These are phyloP conservation scores for Lepidotrigona ventralis DNA, from an alignment of 1,140 invertebrate species.

Conservation along the genomic window DNA sequence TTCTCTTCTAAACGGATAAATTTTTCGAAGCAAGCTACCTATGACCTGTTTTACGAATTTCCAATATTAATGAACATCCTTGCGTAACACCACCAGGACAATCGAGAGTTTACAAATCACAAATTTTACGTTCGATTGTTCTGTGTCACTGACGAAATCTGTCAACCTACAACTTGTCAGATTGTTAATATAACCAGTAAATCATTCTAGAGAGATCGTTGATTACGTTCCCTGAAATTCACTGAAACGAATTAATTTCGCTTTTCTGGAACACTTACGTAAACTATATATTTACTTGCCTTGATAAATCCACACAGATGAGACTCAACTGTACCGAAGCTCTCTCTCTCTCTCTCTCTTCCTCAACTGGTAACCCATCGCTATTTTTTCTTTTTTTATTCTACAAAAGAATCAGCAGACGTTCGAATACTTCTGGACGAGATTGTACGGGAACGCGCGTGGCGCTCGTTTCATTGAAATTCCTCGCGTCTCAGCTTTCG, in stretches of 20 bases:
- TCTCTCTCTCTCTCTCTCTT: background rate
- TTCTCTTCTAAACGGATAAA: too few species aligned
- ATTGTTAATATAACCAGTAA: background rate
- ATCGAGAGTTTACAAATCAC: background rate
- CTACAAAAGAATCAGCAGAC: background rate
- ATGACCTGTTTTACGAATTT: too few species aligned
- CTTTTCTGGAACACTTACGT: background rate
- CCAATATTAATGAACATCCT: too few species aligned
- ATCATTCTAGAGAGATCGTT: background rate
- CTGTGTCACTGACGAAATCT: background rate
- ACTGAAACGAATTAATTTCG: background rate
- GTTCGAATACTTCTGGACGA: background rate
- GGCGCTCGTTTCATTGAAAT: slow-evolving; percentile 36
- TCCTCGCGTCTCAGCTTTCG: slow-evolving; percentile 42
- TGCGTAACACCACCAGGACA: too few species aligned
- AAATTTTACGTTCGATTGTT: background rate
- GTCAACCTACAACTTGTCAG: background rate
- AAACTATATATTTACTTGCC: background rate
- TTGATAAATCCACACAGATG: background rate
- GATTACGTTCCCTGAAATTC: background rate
- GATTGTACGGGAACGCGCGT: slow-evolving; percentile 8
- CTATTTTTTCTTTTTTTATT: background rate
- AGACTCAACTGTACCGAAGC: background rate
- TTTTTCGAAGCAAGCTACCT: too few species aligned
- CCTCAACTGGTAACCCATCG: background rate